Percentiles rank a stretch among this genome's conserved stretches.
Conservation (phyloP, 92 coral and sea anemone species). For the Porites lobata region DNA sequence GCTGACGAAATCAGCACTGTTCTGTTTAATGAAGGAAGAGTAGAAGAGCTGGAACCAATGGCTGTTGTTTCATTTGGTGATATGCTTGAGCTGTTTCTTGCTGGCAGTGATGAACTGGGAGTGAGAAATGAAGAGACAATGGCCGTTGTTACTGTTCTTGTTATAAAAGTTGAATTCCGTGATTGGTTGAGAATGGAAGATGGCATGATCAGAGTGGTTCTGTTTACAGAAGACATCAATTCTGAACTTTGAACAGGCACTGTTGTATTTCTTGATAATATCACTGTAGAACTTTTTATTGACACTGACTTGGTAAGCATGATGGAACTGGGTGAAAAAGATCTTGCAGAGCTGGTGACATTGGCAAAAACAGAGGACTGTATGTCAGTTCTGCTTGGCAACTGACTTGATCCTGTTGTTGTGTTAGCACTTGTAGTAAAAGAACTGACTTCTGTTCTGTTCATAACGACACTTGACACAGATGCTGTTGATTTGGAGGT, state of each 20-base stretch:
- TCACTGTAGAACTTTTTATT: slow-evolving; percentile 13
- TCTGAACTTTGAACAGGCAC: slow-evolving; percentile 1
- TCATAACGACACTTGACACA: slow-evolving; percentile 2
- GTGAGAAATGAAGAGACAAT: not conserved
- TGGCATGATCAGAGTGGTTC: not conserved
- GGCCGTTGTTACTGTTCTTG: slow-evolving; percentile 18
- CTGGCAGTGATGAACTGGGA: slow-evolving; percentile 4
- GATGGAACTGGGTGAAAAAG: slow-evolving; percentile 28
- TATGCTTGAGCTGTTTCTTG: slow-evolving; percentile 12
- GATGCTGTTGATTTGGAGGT: slow-evolving; percentile 19
- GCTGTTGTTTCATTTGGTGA: slow-evolving; percentile 13
- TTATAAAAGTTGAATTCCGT: slow-evolving; percentile 20
- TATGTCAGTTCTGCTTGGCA: not conserved
- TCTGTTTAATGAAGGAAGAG: slow-evolving; percentile 1
- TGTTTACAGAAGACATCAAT: not conserved
- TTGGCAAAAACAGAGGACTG: slow-evolving; percentile 8
- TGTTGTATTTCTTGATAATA: slow-evolving; percentile 8
- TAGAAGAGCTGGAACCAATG: not conserved
- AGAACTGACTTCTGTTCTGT: slow-evolving; percentile 22
- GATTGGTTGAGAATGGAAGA: slow-evolving; percentile 8
- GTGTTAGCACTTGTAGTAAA: not conserved
- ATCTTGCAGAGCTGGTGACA: not conserved
- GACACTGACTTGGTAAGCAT: not conserved
- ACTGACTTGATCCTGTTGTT: not conserved
- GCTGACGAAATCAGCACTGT: not conserved